phyloP scores from a whole-genome alignment of 2,113 vertebrate genomes.

The Hippolais icterina region DNA sequence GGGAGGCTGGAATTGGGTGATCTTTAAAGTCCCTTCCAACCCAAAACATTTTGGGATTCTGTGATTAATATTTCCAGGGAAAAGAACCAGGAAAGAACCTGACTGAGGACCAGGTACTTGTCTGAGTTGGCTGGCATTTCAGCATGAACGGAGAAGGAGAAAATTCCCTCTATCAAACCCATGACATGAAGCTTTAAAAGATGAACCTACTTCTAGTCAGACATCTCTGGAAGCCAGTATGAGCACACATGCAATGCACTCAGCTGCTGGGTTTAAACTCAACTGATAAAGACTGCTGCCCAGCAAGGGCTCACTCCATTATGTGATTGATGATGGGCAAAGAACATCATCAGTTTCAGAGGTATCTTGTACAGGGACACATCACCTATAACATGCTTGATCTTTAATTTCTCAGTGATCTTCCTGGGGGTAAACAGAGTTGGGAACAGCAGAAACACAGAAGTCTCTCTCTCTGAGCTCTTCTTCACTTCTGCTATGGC shows the following conservation, averaged over 20 bases:
- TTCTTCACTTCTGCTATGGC: not conserved
- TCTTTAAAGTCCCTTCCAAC: not conserved
- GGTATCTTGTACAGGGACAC: not conserved
- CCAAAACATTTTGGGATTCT: not conserved
- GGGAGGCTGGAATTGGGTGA: not conserved
- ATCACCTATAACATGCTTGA: not conserved
- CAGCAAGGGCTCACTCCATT: not conserved
- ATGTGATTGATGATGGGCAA: not conserved
- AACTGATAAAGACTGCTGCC: not conserved
- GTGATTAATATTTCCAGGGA: not conserved
- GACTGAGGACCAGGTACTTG: not conserved
- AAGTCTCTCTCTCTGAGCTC: not conserved
- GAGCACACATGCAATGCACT: not conserved
- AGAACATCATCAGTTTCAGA: not conserved
- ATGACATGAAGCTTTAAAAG: not conserved
- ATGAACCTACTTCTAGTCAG: not conserved
- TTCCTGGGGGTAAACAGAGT: not conserved
- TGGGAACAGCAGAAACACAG: not conserved
- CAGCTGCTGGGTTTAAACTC: not conserved
- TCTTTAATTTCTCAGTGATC: not conserved
- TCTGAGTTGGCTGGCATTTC: not conserved
- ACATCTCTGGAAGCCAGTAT: not conserved
- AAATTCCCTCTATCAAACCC: not conserved
- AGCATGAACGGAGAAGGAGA: not conserved
- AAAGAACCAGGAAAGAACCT: not conserved